Evolutionary conservation across 2,888 invertebrate species (phyloP).

Genomic region (Rotaria sp.): DNA sequence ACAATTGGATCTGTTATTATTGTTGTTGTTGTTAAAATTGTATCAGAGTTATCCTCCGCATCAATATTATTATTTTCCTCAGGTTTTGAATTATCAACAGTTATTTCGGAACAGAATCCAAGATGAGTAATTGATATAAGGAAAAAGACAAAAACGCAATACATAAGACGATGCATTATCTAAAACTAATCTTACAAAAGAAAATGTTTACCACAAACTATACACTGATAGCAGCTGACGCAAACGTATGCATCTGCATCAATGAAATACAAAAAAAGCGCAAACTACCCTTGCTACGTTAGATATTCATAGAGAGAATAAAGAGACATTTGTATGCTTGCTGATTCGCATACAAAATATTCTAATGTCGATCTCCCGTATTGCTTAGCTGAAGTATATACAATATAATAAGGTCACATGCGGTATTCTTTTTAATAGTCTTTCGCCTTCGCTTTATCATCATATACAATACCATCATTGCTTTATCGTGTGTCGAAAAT

Average conservation of each 20-base stretch:
- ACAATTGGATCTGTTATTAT: neutral
- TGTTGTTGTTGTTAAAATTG: neutral
- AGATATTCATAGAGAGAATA: neutral
- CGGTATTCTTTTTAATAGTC: neutral
- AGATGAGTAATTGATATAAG: neutral
- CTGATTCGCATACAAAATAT: neutral
- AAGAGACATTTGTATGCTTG: neutral
- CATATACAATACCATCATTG: neutral
- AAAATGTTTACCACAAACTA: neutral
- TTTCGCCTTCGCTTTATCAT: neutral
- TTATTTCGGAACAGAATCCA: neutral
- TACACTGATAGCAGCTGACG: neutral
- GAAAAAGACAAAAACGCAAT: neutral
- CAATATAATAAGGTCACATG: neutral
- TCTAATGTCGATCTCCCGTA: neutral
- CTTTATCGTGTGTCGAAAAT: neutral
- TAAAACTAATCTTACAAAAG: neutral
- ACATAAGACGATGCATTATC: neutral
- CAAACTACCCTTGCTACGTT: neutral
- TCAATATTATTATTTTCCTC: neutral
- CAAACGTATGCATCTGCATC: neutral
- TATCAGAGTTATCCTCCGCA: neutral
- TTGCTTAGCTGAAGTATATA: neutral
- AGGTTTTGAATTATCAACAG: neutral
- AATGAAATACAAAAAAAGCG: neutral